Base-by-base conservation (phyloP, 2,888 invertebrate species). In the Mesorhabditis sp. region DNA sequence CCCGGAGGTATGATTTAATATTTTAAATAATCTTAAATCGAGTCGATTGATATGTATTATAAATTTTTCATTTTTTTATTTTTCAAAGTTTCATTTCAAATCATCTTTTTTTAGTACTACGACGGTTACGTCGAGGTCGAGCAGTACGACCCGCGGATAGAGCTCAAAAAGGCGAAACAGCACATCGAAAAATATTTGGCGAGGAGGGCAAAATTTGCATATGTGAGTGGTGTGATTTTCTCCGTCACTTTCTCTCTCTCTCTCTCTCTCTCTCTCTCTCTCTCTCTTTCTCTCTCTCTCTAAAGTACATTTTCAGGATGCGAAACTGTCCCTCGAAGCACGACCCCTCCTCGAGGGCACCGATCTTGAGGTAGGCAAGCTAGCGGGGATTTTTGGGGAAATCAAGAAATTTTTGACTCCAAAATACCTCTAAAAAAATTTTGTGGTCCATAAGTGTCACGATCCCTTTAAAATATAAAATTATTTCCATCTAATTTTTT, bases 131-230 rank as follows among this genome's bases (percentile, higher is more conserved):
- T 85, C 61, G 78, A 80, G 65, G 76, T 79, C 61, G 84, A 84
- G 68, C 76, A 80, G 50, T 84, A 80, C 71, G 83, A 84, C 70
- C 83, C 84, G 43, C 75, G 79, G 45, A 69, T 70, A 3, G 83
- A 85, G 70, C 69, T 84, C 67, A 78, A 79, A 65, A 44, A 69
- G 62, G 76, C 78, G 64, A 84, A 83, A 67, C 70, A 73, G 63
- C 74, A 76, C 62, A 81, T 84, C n/a, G 83, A 84, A 72, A 75
- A 78, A 42, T 85, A 84, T 69, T 67, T 84, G 62, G 68, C 76
- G 61, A 76, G 77, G 61, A 70, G 84, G 44, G 76, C 82, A 5
- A 79, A 83, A 66, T 79, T 83, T 71, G 84, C 84, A 6, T 83
- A 77, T 76, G 82, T 82, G 43, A 70, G 79, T 70, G 50, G 13